These are phyloP conservation scores for Bradypus variegatus DNA, from an alignment of 2,797 vertebrate species.

Conservation along the genomic window DNA sequence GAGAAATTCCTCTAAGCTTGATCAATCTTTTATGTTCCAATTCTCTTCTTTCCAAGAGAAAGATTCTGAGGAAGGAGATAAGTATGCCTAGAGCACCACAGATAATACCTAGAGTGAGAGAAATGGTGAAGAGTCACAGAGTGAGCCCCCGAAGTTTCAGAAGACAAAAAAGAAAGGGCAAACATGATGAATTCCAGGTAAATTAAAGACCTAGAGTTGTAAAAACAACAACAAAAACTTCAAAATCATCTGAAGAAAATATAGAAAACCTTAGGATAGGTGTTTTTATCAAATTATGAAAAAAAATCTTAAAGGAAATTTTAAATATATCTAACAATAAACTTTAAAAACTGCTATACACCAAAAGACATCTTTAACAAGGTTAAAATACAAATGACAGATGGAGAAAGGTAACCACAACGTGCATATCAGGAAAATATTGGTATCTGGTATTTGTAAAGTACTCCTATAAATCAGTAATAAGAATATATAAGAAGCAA, in stretches of 20 bases:
- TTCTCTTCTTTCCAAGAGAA: slow-evolving; percentile 15
- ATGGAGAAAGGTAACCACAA: background rate
- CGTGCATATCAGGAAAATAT: background rate
- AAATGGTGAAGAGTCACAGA: background rate
- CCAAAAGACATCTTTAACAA: background rate
- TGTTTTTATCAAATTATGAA: slow-evolving; percentile 6
- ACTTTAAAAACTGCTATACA: background rate
- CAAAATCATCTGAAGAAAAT: slow-evolving; percentile 6
- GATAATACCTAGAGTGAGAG: background rate
- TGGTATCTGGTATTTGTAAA: background rate
- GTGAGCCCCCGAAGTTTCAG: background rate
- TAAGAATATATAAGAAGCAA: background rate
- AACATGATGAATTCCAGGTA: background rate
- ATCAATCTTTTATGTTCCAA: background rate
- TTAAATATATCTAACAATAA: background rate
- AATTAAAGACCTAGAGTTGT: background rate
- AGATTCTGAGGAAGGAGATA: background rate
- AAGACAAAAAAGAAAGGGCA: background rate
- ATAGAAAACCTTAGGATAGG: background rate
- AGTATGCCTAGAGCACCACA: background rate
- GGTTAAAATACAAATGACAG: background rate
- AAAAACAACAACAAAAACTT: slow-evolving; percentile 2
- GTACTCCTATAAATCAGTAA: background rate
- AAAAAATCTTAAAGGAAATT: background rate
- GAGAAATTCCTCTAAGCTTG: background rate